Evolutionary conservation across 1,140 invertebrate genomes (phyloP).

Genomic region (Galleria mellonella): DNA sequence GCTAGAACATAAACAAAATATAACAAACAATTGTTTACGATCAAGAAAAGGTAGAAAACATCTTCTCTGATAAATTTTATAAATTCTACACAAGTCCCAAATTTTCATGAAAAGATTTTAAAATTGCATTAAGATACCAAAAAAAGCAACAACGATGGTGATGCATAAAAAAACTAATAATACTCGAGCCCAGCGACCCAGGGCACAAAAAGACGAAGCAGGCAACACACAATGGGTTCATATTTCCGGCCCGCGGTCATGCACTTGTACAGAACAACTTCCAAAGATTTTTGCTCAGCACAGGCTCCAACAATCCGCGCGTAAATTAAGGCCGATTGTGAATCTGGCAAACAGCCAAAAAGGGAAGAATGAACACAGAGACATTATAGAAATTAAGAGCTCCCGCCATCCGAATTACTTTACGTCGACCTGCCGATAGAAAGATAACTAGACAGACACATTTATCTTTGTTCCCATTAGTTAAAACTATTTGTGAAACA

Average conservation of each 20-base stretch:
- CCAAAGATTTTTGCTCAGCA: constrained; percentile 28
- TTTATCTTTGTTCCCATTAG: too few relatives aligned
- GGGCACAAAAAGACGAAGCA: constrained; percentile 31
- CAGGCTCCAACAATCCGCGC: constrained; percentile 26
- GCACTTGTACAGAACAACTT: constrained; percentile 16
- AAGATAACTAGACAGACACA: not conserved
- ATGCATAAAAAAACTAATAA: constrained; percentile 10
- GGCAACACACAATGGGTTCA: constrained; percentile 42
- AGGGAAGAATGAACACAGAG: constrained; percentile 12
- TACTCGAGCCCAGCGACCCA: not conserved
- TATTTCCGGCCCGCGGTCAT: constrained; percentile 43
- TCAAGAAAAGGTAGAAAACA: too few relatives aligned
- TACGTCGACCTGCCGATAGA: constrained; percentile 8
- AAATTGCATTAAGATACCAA: constrained; percentile 1
- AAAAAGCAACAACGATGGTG: too few relatives aligned
- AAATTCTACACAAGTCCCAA: too few relatives aligned
- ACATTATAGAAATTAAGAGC: constrained; percentile 16
- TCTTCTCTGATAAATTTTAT: too few relatives aligned
- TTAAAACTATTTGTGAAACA: too few relatives aligned
- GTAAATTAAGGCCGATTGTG: constrained; percentile 41
- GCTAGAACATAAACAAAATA: too few relatives aligned
- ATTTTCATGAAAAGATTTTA: too few relatives aligned
- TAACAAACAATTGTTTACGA: too few relatives aligned
- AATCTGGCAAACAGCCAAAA: constrained; percentile 37
- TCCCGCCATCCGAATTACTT: constrained; percentile 4